Conservation (phyloP, 35 echinoderm and acorn worm genomes). For the Ophiothrix spiculata region DNA sequence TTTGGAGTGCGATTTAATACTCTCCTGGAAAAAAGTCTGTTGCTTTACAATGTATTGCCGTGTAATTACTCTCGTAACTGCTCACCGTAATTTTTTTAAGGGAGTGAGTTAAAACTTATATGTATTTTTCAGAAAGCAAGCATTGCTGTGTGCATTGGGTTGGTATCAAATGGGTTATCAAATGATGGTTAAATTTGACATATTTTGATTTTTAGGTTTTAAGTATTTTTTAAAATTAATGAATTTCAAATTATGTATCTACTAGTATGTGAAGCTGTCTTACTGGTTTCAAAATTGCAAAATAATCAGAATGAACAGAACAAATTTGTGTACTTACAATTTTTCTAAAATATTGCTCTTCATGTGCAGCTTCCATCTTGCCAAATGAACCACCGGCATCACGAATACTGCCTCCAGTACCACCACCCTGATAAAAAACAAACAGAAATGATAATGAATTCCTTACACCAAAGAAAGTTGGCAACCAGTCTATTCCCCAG, state of each 20-base stretch:
- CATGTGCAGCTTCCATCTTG: constrained; percentile 95
- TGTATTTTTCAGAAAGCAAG: neutral
- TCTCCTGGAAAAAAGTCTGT: neutral
- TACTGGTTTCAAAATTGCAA: neutral
- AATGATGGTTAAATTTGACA: neutral
- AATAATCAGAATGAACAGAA: too few species aligned
- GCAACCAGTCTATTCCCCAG: too few species aligned
- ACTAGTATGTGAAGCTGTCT: neutral
- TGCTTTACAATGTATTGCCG: neutral
- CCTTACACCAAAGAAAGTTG: too few species aligned
- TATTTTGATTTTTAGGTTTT: neutral
- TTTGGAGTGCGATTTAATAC: too few species aligned
- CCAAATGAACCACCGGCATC: constrained; percentile 96
- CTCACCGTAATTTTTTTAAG: neutral
- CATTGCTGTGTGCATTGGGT: neutral
- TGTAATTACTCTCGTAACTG: too few species aligned
- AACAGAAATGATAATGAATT: too few species aligned
- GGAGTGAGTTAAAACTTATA: neutral
- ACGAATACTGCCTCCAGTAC: constrained; percentile 80
- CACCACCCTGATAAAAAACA: constrained; percentile 78
- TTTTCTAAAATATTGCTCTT: constrained; percentile 95
- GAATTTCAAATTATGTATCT: neutral
- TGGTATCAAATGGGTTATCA: too few species aligned
- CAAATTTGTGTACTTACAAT: constrained; percentile 89
- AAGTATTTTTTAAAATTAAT: neutral